These are phyloP conservation scores for Eupithecia dodoneata DNA, from an alignment of 2,888 invertebrate species.

Conservation along the genomic window DNA sequence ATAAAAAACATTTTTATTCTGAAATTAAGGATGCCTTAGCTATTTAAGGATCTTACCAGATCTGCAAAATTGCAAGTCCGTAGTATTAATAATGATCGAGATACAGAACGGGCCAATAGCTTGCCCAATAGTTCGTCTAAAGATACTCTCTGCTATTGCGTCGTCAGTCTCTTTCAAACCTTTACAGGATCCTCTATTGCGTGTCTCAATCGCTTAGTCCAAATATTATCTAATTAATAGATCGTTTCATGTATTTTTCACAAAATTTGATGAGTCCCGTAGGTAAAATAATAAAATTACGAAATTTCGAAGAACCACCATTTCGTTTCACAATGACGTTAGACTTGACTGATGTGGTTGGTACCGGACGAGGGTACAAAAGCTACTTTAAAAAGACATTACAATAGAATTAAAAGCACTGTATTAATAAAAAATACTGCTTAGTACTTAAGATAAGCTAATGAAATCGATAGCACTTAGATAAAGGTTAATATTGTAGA, in stretches of 20 bases:
- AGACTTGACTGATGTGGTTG: background rate
- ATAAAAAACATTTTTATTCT: background rate
- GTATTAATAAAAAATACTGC: constrained; percentile 70
- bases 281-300: background rate
- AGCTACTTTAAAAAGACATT: constrained; percentile 69
- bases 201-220: background rate
- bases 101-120: background rate
- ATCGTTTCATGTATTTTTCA: background rate
- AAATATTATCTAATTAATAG: background rate
- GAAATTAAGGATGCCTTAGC: too few species aligned
- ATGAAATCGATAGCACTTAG: constrained; percentile 61
- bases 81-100: background rate
- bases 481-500: constrained; percentile 70
- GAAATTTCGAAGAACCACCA: background rate
- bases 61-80: too few species aligned
- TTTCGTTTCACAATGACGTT: too few species aligned
- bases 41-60: background rate
- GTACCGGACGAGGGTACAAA: constrained; percentile 67
- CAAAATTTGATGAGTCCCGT: background rate
- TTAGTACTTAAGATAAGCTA: constrained; percentile 60
- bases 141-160: too few species aligned
- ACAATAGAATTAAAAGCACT: constrained; percentile 65
- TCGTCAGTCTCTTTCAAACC: too few species aligned
- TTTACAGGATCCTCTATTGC: too few species aligned
- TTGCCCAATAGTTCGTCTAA: background rate